Percentiles rank a stretch among this genome's conserved stretches.
Evolutionary conservation across 2,797 vertebrate species (phyloP).

Genomic region (Semotilus atromaculatus): DNA sequence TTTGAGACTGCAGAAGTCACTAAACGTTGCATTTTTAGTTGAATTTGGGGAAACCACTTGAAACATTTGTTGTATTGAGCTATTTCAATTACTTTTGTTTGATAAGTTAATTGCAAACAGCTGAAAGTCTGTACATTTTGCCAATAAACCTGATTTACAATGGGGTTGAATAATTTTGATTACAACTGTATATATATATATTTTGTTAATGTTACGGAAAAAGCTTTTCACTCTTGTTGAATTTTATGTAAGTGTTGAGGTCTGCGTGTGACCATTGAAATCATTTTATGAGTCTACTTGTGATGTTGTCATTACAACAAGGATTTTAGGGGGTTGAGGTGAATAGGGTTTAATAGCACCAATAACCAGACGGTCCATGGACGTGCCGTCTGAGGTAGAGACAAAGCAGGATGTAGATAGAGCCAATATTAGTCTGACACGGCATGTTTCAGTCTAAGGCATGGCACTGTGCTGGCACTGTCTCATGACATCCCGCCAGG

Average conservation of each 20-base stretch:
- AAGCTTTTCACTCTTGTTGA: background rate
- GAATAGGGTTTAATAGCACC: background rate
- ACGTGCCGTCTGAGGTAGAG: background rate
- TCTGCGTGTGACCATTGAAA: background rate
- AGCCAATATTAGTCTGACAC: slow-evolving; percentile 67
- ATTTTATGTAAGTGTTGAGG: background rate
- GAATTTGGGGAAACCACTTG: too few species aligned
- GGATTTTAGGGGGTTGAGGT: background rate
- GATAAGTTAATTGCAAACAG: too few species aligned
- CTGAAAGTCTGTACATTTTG: too few species aligned
- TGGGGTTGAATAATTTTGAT: too few species aligned
- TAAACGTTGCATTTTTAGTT: too few species aligned
- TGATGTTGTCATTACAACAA: background rate
- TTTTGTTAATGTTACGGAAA: background rate
- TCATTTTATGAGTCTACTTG: background rate
- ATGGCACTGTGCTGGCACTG: slow-evolving; percentile 58
- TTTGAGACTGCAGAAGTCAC: too few species aligned
- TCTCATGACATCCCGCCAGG: slow-evolving; percentile 66
- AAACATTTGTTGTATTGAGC: too few species aligned
- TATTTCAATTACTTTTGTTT: too few species aligned
- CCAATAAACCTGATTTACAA: too few species aligned
- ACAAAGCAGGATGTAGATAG: slow-evolving; percentile 48
- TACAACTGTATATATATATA: too few species aligned
- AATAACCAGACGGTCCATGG: background rate
- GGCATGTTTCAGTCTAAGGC: slow-evolving; percentile 57